Evolutionary conservation across 2,888 invertebrate genomes (phyloP), one percentile per base, ranked within the genome.

Genomic region (Heteromurus nitidus): DNA sequence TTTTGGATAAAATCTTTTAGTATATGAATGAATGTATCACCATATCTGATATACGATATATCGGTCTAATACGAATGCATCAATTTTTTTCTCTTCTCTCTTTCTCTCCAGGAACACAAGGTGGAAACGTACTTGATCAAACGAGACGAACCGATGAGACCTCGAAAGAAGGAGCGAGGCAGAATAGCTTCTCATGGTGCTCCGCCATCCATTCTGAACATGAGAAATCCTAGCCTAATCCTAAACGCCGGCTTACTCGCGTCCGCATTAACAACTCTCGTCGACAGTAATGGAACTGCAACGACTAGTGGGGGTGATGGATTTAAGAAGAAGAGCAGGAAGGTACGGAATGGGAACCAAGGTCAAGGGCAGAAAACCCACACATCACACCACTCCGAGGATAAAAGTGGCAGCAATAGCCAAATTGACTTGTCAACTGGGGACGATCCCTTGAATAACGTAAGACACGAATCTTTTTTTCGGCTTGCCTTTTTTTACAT

Each of bases 91-190:
- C 20, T 44, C 20, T 53, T 53, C 16, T 79, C 72, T 73, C 69
- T 30, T 31, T 82, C 44, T 28, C 11, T 81, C 0, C 85, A 90
- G 87, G 95, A 96, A 87, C 93, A 96, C 87, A 93, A 94, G 88
- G 93, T 98, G 77, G 93, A 93, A 87, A 98, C 98, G 1, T 98
- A 93, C 90, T 92, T 99, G 80, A 95, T 99, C 86, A 94, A 94
- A 88, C 93, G 93, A 87, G 92, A 93, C 1, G 96, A 96, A 87
- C 95, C 95, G 0, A 91, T 94, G 87, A 90, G 88, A 82, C 85
- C 88, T 67, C 79, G 88, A 20, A 84, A 85, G 70, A 82, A 85
- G 50, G 86, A 87, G 20, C 62, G 83, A 16, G 82, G 82, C 26
- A 69, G 84, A 31, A 60, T 82, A 9, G 80, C 80, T 53, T 72